A percentile compares a stretch with the other conserved stretches of the same genome.
phyloP scores from a whole-genome alignment of 2,113 vertebrate genomes.

The Amblyopsis rosae region DNA sequence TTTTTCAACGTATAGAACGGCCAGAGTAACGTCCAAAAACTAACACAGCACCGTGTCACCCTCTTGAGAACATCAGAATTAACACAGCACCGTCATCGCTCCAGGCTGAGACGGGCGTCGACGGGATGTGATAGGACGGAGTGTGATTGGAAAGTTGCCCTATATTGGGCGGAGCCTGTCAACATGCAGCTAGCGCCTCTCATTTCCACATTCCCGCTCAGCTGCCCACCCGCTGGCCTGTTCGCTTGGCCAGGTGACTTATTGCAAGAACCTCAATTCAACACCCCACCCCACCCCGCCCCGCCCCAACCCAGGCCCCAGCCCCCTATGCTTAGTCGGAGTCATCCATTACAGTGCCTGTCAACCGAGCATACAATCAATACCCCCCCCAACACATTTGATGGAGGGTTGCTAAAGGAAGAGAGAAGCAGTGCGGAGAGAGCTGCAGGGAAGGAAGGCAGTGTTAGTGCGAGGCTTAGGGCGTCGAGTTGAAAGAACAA shows the following conservation, averaged over 20 bases:
- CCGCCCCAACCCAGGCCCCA: not conserved
- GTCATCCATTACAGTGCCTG: constrained; percentile 66
- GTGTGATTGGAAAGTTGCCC: constrained; percentile 4
- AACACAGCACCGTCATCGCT: constrained; percentile 39
- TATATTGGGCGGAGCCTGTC: constrained; percentile 27
- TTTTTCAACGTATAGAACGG: constrained; percentile 23
- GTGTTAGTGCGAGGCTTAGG: constrained; percentile 33
- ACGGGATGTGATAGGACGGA: constrained; percentile 15
- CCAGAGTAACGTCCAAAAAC: constrained; percentile 43
- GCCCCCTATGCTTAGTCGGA: not conserved
- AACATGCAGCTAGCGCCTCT: constrained; percentile 36
- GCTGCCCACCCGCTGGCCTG: constrained; percentile 25
- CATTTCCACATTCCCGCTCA: constrained; percentile 12
- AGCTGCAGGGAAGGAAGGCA: constrained; percentile 4
- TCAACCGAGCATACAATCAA: constrained; percentile 71
- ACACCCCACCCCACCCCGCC: constrained; percentile 37
- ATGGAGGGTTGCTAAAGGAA: constrained; percentile 54
- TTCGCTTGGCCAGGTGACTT: constrained; percentile 67
- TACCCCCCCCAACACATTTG: constrained; percentile 61
- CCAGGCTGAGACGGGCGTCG: constrained; percentile 30
- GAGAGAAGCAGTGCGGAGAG: constrained; percentile 6
- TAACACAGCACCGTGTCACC: constrained; percentile 45
- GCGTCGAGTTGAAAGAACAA: constrained; percentile 37
- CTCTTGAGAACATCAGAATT: constrained; percentile 19
- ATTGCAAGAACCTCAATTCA: constrained; percentile 43